phyloP scores from a whole-genome alignment of 2,888 invertebrate genomes.

The Scelioninae gen. 2 region DNA sequence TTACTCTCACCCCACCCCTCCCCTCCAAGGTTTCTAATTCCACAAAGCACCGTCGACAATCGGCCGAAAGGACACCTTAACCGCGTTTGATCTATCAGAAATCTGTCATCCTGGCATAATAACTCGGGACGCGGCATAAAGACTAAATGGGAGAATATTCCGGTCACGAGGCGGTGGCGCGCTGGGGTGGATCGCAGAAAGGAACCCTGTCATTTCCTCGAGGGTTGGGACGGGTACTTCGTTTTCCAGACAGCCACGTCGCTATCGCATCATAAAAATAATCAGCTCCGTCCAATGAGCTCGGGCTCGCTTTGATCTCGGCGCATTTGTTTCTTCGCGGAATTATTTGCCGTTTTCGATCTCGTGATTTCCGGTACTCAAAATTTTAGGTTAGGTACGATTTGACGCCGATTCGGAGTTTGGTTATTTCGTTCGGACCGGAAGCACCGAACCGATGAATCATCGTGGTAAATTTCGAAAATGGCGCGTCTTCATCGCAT shows the following conservation, averaged over 20 bases:
- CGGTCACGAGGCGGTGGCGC: conserved; percentile 70
- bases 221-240: conserved; percentile 53
- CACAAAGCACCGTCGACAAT: conserved; percentile 30
- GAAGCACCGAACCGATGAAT: conserved; percentile 29
- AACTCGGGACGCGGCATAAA: conserved; percentile 52
- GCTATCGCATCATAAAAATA: conserved; percentile 75
- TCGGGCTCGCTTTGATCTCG: conserved; percentile 73
- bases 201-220: conserved; percentile 53
- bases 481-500: conserved; percentile 28
- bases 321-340: conserved; percentile 72
- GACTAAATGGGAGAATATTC: conserved; percentile 68
- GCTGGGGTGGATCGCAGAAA: conserved; percentile 51
- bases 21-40: too few species aligned
- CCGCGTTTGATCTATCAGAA: conserved; percentile 61
- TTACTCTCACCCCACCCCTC: too few species aligned
- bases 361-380: too few species aligned
- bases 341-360: too few species aligned
- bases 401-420: too few species aligned
- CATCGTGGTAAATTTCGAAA: conserved; percentile 23
- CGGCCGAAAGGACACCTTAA: conserved; percentile 26
- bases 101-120: conserved; percentile 61
- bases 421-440: neutral
- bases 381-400: too few species aligned
- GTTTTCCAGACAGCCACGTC: conserved; percentile 60
- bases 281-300: conserved; percentile 74